phyloP scores from a whole-genome alignment of 2,113 vertebrate species.

The Acinonyx jubatus region DNA sequence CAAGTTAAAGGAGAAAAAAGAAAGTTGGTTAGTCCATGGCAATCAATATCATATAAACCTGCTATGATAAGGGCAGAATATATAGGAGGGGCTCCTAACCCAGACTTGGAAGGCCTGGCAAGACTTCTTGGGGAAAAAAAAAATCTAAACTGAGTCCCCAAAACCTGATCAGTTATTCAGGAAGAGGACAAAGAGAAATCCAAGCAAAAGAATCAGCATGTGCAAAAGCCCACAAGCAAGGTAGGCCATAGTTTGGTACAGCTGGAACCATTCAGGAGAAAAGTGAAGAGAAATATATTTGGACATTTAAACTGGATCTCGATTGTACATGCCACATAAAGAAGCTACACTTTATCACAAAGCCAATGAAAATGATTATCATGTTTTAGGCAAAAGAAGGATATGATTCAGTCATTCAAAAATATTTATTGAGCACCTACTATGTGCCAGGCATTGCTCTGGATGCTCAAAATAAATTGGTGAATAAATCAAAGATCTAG shows the following conservation, averaged over 20 bases:
- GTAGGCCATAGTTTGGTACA: neutral
- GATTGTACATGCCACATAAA: neutral
- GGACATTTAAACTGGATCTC: neutral
- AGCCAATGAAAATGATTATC: neutral
- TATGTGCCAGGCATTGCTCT: neutral
- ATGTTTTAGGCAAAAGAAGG: neutral
- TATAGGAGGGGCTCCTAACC: neutral
- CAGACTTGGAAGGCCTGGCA: neutral
- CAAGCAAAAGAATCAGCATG: neutral
- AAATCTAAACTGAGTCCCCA: neutral
- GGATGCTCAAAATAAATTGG: neutral
- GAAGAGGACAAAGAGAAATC: conserved; percentile 23
- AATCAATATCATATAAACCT: neutral
- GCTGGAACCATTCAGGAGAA: neutral
- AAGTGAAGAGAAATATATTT: neutral
- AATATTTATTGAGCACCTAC: conserved; percentile 39
- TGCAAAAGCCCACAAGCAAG: neutral
- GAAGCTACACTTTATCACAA: neutral
- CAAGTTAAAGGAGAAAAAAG: conserved; percentile 11
- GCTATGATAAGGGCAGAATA: neutral
- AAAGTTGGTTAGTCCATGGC: neutral
- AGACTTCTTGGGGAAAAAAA: neutral
- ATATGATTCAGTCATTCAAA: neutral
- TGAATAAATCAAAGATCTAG: neutral
- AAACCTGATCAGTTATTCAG: neutral